phyloP scores from a whole-genome alignment of 1,140 invertebrate genomes.

The Neoseiulus cucumeris region DNA sequence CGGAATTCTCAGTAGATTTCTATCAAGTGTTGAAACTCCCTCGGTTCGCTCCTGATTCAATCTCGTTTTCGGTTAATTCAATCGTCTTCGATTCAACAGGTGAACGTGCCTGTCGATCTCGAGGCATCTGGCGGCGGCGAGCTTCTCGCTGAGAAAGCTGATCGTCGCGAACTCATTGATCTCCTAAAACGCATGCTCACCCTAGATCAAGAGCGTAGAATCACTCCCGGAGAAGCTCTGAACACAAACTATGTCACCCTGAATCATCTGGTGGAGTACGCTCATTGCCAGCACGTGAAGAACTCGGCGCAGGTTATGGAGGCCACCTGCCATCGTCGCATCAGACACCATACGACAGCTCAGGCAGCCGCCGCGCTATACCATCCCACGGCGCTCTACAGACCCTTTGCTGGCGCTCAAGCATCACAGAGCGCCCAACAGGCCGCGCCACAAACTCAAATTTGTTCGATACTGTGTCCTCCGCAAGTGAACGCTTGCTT shows the following conservation, averaged over 20 bases:
- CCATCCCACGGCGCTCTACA: background rate
- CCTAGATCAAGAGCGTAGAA: conserved; percentile 85
- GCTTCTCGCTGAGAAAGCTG: conserved; percentile 80
- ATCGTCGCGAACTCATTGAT: conserved; percentile 88
- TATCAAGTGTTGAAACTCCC: too few relatives aligned
- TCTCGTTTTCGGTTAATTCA: background rate
- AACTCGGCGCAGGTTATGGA: conserved; percentile 28
- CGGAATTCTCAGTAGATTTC: too few relatives aligned
- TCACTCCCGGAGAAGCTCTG: conserved; percentile 80
- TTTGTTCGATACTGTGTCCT: conserved; percentile 3
- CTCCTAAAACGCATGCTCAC: conserved; percentile 90
- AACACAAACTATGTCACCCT: conserved; percentile 85
- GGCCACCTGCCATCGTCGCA: conserved; percentile 24
- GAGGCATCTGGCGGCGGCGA: conserved; percentile 54
- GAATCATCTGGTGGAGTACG: conserved; percentile 81
- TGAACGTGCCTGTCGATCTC: conserved; percentile 88
- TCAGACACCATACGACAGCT: conserved; percentile 20
- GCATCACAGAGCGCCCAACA: background rate
- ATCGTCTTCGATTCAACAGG: conserved; percentile 26
- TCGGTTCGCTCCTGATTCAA: background rate
- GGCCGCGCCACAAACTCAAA: background rate
- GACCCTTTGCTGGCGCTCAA: background rate
- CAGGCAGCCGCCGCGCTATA: conserved; percentile 19
- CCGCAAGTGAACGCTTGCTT: background rate
- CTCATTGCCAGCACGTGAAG: conserved; percentile 43